Evolutionary conservation across 2,888 invertebrate species (phyloP), one percentile per base, ranked within the genome.

Genomic region (Craniophora ligustri): DNA sequence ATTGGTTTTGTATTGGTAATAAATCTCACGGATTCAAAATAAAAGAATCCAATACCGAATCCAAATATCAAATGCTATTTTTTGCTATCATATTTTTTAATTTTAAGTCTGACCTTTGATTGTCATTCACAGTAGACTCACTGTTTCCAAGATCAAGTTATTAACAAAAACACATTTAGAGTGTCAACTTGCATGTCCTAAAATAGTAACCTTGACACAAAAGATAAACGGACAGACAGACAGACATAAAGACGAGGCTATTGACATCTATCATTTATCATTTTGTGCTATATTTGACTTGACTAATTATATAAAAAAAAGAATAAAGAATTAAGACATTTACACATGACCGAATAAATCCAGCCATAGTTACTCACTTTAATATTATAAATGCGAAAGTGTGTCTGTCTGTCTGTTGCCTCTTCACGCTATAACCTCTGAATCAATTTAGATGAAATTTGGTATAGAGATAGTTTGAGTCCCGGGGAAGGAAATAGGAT

Each of bases 131-230:
- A 30, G 14, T 15, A 14, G 7, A 40, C 8, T 2, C 26, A 57
- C 21, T 3, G 15, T 38, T 15, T 36, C 13, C 4, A 35, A 21
- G 1, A 58, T 31, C 31, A 39, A 41, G 11, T 28, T 11, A 28
- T 13, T 8, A 41, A 45, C 2, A 44, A 39, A 31, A 26, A 39
- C 1, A 2, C n/a, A n/a, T n/a, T 5, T 10, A 18, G 13, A 60
- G 34, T 41, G 39, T 28, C 38, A 26, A 26, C 21, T 53, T 28
- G 13, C 19, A n/a, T 10, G 19, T 67, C 11, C 8, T 26, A 38
- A 26, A 13, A 11, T 7, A 19, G 5, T 19, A 11, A 38, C 68
- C 63, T 61, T 61, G 55, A 45, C 62, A 67, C 15, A 15, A 18
- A 40, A 30, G 18, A 5, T n/a, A n/a, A n/a, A n/a, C 8, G 15